A percentile compares a stretch with the other conserved stretches of the same genome.
Conservation (phyloP, 1,140 invertebrate genomes). For the Danaus plexippus region DNA sequence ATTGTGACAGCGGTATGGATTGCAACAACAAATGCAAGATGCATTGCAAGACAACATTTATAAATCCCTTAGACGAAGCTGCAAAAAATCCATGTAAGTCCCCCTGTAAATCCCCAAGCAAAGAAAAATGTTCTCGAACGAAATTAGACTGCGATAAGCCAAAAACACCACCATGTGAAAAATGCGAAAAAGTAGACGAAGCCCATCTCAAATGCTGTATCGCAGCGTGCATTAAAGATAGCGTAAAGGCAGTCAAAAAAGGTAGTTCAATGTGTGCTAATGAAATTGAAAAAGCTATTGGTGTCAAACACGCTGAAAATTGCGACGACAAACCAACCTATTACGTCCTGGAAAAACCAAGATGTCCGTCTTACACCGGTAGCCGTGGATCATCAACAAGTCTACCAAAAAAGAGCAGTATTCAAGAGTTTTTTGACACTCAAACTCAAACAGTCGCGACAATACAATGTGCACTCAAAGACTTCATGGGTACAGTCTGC, state of each 20-base stretch:
- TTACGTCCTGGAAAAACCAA: slow-evolving; percentile 23
- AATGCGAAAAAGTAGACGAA: slow-evolving; percentile 5
- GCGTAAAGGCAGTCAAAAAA: slow-evolving; percentile 21
- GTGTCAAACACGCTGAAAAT: slow-evolving; percentile 20
- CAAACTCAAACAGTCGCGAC: slow-evolving; percentile 23
- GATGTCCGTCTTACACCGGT: background rate
- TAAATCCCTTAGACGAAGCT: slow-evolving; percentile 5
- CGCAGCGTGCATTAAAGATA: slow-evolving; percentile 20
- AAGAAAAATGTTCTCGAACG: slow-evolving; percentile 7
- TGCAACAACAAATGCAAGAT: no score
- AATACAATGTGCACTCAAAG: slow-evolving; percentile 32
- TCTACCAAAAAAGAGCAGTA: slow-evolving; percentile 8
- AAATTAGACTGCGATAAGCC: slow-evolving; percentile 8
- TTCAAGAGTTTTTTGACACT: slow-evolving; percentile 17
- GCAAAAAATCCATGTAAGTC: background rate
- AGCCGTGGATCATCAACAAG: background rate
- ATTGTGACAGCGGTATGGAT: no score
- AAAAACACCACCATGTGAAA: slow-evolving; percentile 7
- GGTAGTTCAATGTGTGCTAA: slow-evolving; percentile 14
- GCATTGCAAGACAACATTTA: slow-evolving; percentile 11
- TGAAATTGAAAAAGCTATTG: slow-evolving; percentile 25
- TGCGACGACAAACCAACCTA: slow-evolving; percentile 23
- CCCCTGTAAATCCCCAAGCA: slow-evolving; percentile 2
- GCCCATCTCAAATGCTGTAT: slow-evolving; percentile 19
- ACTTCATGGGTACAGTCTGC: slow-evolving; percentile 30